Base-by-base conservation (phyloP, 2,113 vertebrate genomes). In the Aegotheles bennettii region DNA sequence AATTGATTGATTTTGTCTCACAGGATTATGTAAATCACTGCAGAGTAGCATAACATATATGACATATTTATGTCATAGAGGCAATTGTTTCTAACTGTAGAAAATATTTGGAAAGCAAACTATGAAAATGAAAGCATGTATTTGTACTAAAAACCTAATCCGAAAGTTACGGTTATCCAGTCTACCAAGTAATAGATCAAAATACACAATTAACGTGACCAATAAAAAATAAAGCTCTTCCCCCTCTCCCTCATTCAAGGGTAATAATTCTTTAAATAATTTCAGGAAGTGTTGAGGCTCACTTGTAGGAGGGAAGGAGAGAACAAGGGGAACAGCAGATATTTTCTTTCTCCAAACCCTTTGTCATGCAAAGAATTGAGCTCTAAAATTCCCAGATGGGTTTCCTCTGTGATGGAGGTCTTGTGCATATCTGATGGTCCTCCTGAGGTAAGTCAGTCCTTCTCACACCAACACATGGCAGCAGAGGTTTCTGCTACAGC, bases 391-490 rank as follows among this genome's bases (percentile, higher is more conserved):
- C 48, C 33, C 28, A 29, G 3, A 50, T 18, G 8, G 11, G 6
- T 76, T 90, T 93, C 9, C 6, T 3, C 25, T 61, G 20, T 69
- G 48, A 54, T 11, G 9, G n/a, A 78, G 23, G 38, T 15, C 26
- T 21, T 63, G 3, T 42, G 12, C 1, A 0, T 38, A 29, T 17
- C 17, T 2, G 5, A 9, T 11, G 3, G 38, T 59, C 19, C 18
- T 73, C 24, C 79, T 33, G 10, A 63, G 65, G 18, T 17, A 33
- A 73, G 25, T 7, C 19, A 36, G 35, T 24, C 21, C 14, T 78
- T 36, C 70, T 43, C 17, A 56, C 16, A 53, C 19, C 20, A 65
- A 14, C 0, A 0, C 9, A 16, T 6, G 67, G 38, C 7, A 79
- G 15, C 1, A 1, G 16, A n/a, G 56, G 7, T 31, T 73, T 84